Percentiles rank a stretch among this genome's conserved stretches.
These are phyloP conservation scores for Archips crataeganus DNA, from an alignment of 2,888 invertebrate genomes.

Conservation along the genomic window DNA sequence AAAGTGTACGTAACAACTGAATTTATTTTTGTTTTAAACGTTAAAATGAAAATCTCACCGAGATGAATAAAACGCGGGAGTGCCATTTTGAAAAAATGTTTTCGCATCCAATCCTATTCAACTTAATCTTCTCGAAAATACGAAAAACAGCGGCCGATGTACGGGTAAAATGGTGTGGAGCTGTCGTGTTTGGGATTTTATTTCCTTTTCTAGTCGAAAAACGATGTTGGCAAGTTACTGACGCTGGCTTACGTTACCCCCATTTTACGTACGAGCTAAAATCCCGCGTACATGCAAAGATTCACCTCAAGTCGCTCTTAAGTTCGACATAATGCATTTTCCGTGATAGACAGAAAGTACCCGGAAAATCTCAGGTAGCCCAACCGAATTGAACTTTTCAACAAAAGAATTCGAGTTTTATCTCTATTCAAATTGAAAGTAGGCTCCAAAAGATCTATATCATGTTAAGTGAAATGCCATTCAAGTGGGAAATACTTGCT, in stretches of 20 bases:
- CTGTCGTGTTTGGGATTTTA: constrained; percentile 17
- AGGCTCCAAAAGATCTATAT: constrained; percentile 16
- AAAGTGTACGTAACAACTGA: too few relatives aligned
- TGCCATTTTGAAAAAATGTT: neutral
- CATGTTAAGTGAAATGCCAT: constrained; percentile 17
- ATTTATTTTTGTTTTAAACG: too few relatives aligned
- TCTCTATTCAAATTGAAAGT: constrained; percentile 21
- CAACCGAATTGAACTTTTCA: constrained; percentile 16
- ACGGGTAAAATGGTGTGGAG: constrained; percentile 10
- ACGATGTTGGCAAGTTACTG: constrained; percentile 13
- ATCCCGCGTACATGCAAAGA: constrained; percentile 6
- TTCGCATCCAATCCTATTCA: neutral
- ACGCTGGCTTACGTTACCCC: constrained; percentile 16
- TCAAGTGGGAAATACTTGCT: neutral
- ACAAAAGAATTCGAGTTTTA: constrained; percentile 29
- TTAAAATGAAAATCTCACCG: neutral
- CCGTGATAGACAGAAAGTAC: constrained; percentile 4
- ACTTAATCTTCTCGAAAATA: neutral
- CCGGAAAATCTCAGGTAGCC: constrained; percentile 22
- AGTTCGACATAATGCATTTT: constrained; percentile 17
- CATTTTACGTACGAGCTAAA: constrained; percentile 17
- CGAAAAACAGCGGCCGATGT: neutral
- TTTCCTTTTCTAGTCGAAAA: constrained; percentile 21
- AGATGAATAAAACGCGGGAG: neutral
- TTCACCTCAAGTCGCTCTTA: constrained; percentile 6